These are phyloP conservation scores for Anthrax anthrax DNA, from an alignment of 2,888 invertebrate species.

Conservation along the genomic window DNA sequence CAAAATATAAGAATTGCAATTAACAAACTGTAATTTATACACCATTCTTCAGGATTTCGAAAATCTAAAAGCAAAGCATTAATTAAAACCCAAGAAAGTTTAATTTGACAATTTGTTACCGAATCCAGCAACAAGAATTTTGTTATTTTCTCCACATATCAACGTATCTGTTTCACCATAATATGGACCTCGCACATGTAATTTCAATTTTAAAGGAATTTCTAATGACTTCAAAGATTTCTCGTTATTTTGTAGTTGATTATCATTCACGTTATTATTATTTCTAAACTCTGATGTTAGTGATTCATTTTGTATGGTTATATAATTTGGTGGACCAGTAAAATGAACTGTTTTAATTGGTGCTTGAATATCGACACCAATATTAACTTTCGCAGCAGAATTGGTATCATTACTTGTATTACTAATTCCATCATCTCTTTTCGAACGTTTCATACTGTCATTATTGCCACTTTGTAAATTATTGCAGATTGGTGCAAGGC, in stretches of 20 bases:
- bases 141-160: conserved; percentile 44
- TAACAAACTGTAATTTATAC: conserved; percentile 48
- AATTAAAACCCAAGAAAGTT: too few species aligned
- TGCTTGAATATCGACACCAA: background rate
- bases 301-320: background rate
- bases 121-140: conserved; percentile 41
- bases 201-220: conserved; percentile 41
- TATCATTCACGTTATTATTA: background rate
- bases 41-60: conserved; percentile 33
- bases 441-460: background rate
- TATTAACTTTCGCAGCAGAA: background rate
- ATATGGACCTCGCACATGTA: conserved; percentile 42
- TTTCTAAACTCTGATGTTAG: background rate
- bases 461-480: conserved; percentile 15
- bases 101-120: conserved; percentile 26
- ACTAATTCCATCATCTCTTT: background rate
- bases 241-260: background rate
- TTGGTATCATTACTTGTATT: background rate
- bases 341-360: background rate
- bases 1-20: conserved; percentile 49
- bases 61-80: conserved; percentile 3
- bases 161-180: conserved; percentile 45
- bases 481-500: conserved; percentile 45
- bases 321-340: background rate
- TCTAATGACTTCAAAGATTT: conserved; percentile 8